Evolutionary conservation across 1,140 invertebrate species (phyloP).

Genomic region (Parasteatoda tepidariorum): DNA sequence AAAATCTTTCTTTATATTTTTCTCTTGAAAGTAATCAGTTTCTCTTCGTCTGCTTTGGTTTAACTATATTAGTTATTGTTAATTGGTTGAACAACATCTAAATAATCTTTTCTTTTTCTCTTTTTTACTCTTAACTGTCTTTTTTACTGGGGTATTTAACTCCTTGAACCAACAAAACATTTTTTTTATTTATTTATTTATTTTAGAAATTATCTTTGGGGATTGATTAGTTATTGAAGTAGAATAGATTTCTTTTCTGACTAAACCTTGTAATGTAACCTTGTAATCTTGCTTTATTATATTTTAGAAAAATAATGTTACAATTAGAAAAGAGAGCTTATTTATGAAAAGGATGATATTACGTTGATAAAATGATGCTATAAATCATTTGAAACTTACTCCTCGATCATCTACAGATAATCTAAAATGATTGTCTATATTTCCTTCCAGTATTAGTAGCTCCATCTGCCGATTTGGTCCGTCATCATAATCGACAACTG

Average conservation of each 20-base stretch:
- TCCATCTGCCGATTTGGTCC: constrained; percentile 68
- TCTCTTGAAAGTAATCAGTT: too few species aligned
- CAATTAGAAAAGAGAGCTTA: background rate
- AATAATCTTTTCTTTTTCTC: too few species aligned
- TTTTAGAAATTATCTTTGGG: background rate
- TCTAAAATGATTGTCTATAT: constrained; percentile 65
- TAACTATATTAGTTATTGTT: too few species aligned
- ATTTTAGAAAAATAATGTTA: background rate
- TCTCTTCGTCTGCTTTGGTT: too few species aligned
- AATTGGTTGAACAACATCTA: too few species aligned
- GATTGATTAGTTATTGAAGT: background rate
- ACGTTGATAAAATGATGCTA: background rate
- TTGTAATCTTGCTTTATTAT: background rate
- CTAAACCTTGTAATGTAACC: background rate
- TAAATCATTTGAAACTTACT: constrained; percentile 17
- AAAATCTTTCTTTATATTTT: too few species aligned
- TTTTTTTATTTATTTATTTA: too few species aligned
- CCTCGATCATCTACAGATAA: constrained; percentile 65
- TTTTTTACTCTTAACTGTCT: too few species aligned
- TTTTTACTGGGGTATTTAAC: too few species aligned
- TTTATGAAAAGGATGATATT: background rate
- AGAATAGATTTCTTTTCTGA: background rate
- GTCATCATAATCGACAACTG: constrained; percentile 65
- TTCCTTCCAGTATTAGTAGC: constrained; percentile 69
- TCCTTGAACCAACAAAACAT: too few species aligned